These are phyloP conservation scores for Amphipoea oculea DNA, from an alignment of 2,888 invertebrate genomes.

Conservation along the genomic window DNA sequence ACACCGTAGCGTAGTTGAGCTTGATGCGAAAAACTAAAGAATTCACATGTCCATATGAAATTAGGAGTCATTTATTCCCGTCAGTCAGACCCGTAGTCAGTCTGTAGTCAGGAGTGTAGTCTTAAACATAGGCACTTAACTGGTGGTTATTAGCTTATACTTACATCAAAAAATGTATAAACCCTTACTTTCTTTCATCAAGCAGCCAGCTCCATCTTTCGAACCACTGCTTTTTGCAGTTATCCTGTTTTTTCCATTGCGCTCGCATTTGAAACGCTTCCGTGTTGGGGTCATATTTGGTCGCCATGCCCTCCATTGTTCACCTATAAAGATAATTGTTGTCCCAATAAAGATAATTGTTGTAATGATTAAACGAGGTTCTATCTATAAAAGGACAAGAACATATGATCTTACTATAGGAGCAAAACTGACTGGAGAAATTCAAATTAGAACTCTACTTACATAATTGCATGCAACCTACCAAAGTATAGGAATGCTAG, in stretches of 20 bases:
- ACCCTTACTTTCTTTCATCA: slow-evolving; percentile 80
- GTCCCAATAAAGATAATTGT: neutral
- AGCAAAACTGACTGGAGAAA: slow-evolving; percentile 30
- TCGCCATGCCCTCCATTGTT: slow-evolving; percentile 68
- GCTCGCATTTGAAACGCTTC: slow-evolving; percentile 87
- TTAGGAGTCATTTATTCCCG: neutral
- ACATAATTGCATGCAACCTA: slow-evolving; percentile 35
- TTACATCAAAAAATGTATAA: neutral
- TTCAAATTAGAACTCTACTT: slow-evolving; percentile 22
- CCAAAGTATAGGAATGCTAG: slow-evolving; percentile 49
- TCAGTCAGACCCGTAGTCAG: no score
- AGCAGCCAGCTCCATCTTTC: slow-evolving; percentile 87
- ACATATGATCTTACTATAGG: slow-evolving; percentile 22
- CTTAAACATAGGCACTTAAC: no score
- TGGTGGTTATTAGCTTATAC: no score
- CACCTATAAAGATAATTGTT: slow-evolving; percentile 17
- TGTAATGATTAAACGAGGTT: slow-evolving; percentile 24
- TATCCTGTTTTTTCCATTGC: slow-evolving; percentile 86
- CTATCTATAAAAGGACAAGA: slow-evolving; percentile 38
- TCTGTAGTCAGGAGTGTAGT: no score
- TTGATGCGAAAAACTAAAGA: neutral
- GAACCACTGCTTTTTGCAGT: slow-evolving; percentile 83
- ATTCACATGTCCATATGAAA: neutral
- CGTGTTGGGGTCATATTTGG: slow-evolving; percentile 83
- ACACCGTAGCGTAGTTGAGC: neutral